phyloP scores from a whole-genome alignment of 2,888 invertebrate genomes.

The Tubulanus polymorphus region DNA sequence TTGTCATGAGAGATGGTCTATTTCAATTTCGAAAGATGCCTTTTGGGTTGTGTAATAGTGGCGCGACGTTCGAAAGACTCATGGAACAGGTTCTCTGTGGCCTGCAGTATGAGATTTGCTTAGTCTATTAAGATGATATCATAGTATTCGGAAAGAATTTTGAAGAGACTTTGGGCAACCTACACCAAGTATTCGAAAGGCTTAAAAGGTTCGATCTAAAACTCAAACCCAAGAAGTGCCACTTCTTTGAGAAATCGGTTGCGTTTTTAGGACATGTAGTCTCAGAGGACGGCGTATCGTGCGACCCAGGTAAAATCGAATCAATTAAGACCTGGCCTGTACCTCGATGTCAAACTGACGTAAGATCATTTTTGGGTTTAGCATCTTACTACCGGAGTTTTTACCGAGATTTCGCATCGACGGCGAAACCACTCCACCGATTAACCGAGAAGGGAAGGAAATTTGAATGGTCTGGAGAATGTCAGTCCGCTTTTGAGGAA shows the following conservation, averaged over 20 bases:
- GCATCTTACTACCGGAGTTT: conserved; percentile 12
- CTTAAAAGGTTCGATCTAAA: conserved; percentile 16
- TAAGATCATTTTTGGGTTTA: conserved; percentile 12
- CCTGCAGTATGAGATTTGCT: conserved; percentile 12
- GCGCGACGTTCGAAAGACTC: conserved; percentile 17
- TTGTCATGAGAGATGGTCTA: conserved; percentile 6
- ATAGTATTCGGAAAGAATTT: conserved; percentile 8
- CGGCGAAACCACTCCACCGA: conserved; percentile 9
- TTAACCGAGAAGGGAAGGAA: conserved; percentile 5
- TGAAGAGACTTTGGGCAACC: conserved; percentile 10
- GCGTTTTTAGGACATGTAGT: conserved; percentile 14
- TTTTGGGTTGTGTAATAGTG: conserved; percentile 18
- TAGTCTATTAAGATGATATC: conserved; percentile 18
- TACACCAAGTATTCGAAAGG: conserved; percentile 10
- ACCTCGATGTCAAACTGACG: conserved; percentile 8
- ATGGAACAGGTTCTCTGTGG: conserved; percentile 20
- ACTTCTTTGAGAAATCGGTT: conserved; percentile 6
- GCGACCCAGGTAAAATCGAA: conserved; percentile 8
- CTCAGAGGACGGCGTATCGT: conserved; percentile 6
- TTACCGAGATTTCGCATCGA: conserved; percentile 11
- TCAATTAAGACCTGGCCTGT: conserved; percentile 12
- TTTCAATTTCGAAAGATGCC: conserved; percentile 19
- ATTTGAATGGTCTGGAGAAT: conserved; percentile 8
- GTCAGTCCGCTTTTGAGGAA: conserved; percentile 5
- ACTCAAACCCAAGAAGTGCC: conserved; percentile 17